These are phyloP conservation scores for Plectropomus leopardus DNA, from an alignment of 2,113 vertebrate species.

Conservation along the genomic window DNA sequence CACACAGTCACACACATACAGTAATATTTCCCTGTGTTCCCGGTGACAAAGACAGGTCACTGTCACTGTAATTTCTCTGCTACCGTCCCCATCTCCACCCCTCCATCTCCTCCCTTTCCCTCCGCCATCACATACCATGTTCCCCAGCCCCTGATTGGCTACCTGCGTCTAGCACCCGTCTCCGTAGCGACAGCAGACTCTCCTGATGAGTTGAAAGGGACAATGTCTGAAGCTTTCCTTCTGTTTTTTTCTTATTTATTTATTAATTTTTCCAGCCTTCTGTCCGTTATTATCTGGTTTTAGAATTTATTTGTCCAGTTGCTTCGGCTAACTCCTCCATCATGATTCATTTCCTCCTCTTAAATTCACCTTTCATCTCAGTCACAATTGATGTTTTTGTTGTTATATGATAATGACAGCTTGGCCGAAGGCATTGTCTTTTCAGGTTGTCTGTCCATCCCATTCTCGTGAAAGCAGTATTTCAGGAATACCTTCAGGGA, in stretches of 20 bases:
- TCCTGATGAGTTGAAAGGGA: constrained; percentile 35
- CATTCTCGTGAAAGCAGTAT: too few species aligned
- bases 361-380: constrained; percentile 20
- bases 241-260: neutral
- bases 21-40: constrained; percentile 52
- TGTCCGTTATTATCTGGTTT: constrained; percentile 1
- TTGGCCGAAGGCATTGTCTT: too few species aligned
- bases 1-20: neutral
- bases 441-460: too few species aligned
- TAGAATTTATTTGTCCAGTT: neutral
- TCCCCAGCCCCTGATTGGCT: constrained; percentile 23
- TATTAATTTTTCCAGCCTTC: too few species aligned
- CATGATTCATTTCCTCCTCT: constrained; percentile 29
- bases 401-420: neutral
- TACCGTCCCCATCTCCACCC: neutral
- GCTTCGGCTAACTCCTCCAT: neutral
- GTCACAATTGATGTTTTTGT: neutral
- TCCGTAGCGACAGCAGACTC: constrained; percentile 44
- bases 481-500: too few species aligned
- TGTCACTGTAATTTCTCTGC: constrained; percentile 33
- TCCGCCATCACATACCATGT: constrained; percentile 4
- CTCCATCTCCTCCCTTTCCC: neutral
- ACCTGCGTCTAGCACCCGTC: constrained; percentile 20
- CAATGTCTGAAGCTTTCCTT: neutral
- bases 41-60: constrained; percentile 26